Evolutionary conservation across 1,140 invertebrate genomes (phyloP), one percentile per base, ranked within the genome.

Genomic region (Daktulosphaira vitifoliae): DNA sequence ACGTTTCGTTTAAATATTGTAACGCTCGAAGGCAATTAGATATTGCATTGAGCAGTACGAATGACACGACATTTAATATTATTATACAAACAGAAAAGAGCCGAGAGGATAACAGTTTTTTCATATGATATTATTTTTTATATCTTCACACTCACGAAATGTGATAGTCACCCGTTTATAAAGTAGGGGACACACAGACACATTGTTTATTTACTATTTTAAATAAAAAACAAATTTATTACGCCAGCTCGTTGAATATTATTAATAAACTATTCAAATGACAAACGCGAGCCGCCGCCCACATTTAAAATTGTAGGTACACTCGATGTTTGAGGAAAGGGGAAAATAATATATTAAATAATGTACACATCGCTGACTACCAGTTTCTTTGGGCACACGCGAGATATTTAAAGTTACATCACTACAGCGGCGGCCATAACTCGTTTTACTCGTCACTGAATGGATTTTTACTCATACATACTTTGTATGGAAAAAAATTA

Each of bases 171-270:
- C 29, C 29, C 29, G 29, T 33, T 33, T 33, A 6, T 33, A 5
- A 11, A 33, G 29, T 5, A 33, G 29, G 29, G 29, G 29, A 33
- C 29, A 6, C 29, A 11, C 29, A 33, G 5, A 25, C 56, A 46
- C 42, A 62, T 62, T 62, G 56, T 62, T 62, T 62, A 62, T 62
- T 62, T 48, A 48, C 56, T 62, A 13, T 62, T 62, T 62, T 62
- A 25, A 62, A 62, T 62, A 62, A 62, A 62, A 62, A 62, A 62
- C 56, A 42, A 48, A 62, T 62, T 62, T 62, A 48, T 62, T 62
- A 62, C 56, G 56, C 56, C 56, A 22, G 44, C 39, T 22, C 23
- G 56, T 42, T 22, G 56, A 48, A 62, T 62, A 62, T 62, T 62
- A 62, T 62, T 54, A 54, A 56, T 62, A 62, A 62, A 62, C 56